Evolutionary conservation across 2,797 vertebrate genomes (phyloP), one percentile per base, ranked within the genome.

Genomic region (Atherinosoma microstoma): DNA sequence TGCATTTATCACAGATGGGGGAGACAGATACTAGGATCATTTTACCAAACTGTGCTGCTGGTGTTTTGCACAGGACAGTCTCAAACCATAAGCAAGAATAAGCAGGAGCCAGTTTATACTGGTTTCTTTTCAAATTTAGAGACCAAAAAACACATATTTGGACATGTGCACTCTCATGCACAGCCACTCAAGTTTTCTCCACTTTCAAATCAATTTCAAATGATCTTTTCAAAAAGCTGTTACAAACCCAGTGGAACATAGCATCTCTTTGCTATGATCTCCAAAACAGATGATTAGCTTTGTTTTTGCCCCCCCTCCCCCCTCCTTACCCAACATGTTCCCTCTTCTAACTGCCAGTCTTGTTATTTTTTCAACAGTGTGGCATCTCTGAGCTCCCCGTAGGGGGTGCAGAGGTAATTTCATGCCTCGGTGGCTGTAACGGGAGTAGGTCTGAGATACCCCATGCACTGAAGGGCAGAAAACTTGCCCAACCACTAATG

Each of bases 391-490:
- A 58, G 24, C 13, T 7, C 18, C 66, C 78, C 4, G 9, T 16
- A 40, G 80, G 84, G 74, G 64, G 9, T 61, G 30, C 73, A 34
- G 74, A 70, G 79, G 84, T 83, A 88, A 92, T 91, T 90, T 91
- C 83, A 91, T 83, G 87, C 79, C 78, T 89, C 79, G 76, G 67
- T 61, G 77, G 73, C 64, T 72, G 79, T 75, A 87, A 84, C 82
- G 73, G 38, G 73, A 83, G 61, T 45, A 74, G 7, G 70, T 61
- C 69, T 70, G 64, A 56, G 78, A 78, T 65, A 56, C 67, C 75
- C 67, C 38, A 6, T 1, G 30, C 64, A 58, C 58, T 59, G 67
- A 77, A 69, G 56, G 72, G 72, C 71, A 58, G 15, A 71, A 85
- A 64, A 45, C 66, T n/a, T 49, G 49, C 67, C 0, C 36, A 71